Evolutionary conservation across 92 coral and sea anemone species (phyloP).

Genomic region (Isaurus tuberculatus): DNA sequence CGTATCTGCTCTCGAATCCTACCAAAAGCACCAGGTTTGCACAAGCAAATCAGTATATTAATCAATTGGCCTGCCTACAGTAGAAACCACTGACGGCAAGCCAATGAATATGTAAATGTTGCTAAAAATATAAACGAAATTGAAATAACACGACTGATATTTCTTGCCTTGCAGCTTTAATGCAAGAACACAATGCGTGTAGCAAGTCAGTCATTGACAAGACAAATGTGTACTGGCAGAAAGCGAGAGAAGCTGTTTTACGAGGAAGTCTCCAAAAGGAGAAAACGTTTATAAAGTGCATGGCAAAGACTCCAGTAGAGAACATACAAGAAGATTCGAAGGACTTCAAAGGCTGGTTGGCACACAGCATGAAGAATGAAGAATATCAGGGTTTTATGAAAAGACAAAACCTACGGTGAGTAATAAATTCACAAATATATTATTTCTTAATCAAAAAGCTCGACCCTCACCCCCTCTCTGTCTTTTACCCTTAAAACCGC

Average conservation of each 20-base stretch:
- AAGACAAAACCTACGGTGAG: slow-evolving; percentile 11
- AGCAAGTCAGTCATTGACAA: not conserved
- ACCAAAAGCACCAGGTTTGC: no score
- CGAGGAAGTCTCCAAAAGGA: not conserved
- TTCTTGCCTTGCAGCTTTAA: not conserved
- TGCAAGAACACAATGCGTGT: not conserved
- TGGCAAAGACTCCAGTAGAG: slow-evolving; percentile 35
- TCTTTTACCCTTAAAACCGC: no score
- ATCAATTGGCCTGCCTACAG: no score
- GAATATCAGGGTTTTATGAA: not conserved
- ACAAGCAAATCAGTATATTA: no score
- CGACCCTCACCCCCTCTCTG: no score
- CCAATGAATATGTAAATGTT: no score
- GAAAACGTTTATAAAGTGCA: not conserved
- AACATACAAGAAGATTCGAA: slow-evolving; percentile 2
- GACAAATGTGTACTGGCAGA: slow-evolving; percentile 26
- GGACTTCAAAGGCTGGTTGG: not conserved
- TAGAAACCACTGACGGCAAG: no score
- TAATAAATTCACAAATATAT: not conserved
- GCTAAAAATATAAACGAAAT: no score
- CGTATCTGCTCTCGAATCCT: no score
- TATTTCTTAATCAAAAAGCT: no score
- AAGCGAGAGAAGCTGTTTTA: slow-evolving; percentile 36
- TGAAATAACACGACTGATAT: no score
- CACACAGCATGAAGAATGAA: no score